A percentile compares a stretch with the other conserved stretches of the same genome.
phyloP scores from a whole-genome alignment of 2,888 invertebrate genomes.

The Creontiades dilutus region DNA sequence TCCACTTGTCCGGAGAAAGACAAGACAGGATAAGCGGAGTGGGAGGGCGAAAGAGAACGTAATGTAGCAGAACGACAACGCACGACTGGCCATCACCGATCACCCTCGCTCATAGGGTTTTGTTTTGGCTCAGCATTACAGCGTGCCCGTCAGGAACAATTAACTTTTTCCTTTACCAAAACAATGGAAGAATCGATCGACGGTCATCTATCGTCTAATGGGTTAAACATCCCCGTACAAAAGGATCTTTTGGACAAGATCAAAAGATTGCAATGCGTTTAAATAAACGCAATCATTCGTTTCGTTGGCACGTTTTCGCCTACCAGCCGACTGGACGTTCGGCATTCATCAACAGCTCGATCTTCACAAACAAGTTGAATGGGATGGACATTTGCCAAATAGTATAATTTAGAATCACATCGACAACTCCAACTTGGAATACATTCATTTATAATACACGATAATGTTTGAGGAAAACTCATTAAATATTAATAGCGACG shows the following conservation, averaged over 20 bases:
- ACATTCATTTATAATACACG: no score
- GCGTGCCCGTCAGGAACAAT: neutral
- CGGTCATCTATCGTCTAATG: neutral
- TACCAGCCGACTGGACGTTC: neutral
- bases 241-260: neutral
- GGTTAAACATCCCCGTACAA: neutral
- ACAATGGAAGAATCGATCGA: slow-evolving; percentile 6
- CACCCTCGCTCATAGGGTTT: slow-evolving; percentile 19
- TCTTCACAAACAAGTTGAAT: neutral
- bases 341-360: neutral
- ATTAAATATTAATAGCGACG: no score
- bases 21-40: neutral
- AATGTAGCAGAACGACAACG: slow-evolving; percentile 58
- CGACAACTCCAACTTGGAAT: no score
- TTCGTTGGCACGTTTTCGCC: neutral
- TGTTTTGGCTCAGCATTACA: neutral
- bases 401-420: no score
- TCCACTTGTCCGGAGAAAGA: slow-evolving; percentile 7
- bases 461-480: no score
- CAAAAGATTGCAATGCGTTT: neutral
- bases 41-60: slow-evolving; percentile 29
- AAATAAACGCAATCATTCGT: neutral
- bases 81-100: slow-evolving; percentile 46
- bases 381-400: no score
- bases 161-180: neutral